Evolutionary conservation across 2,888 invertebrate genomes (phyloP), one percentile per base, ranked within the genome.

Genomic region (Eueremaeus valkanovi): DNA sequence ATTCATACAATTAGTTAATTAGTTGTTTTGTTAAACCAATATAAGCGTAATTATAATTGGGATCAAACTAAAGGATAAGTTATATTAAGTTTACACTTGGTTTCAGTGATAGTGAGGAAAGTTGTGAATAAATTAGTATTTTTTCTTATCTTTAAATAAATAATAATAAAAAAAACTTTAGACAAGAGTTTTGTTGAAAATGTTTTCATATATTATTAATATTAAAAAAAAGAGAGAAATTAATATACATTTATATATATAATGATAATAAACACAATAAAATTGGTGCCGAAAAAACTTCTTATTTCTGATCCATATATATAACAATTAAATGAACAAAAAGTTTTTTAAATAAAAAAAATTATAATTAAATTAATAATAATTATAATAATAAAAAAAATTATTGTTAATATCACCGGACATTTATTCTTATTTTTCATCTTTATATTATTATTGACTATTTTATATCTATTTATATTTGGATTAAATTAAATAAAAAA

Each of bases 371-470:
- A 45, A 45, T 45, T 45, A 5, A 36, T 36, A 8, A 36, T 36
- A 36, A 8, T 36, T 36, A 8, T 36, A 36, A 36, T 8, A 8
- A 51, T 18, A 45, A 11, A 8, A 45, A 45, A 8, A 51, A n/a
- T 51, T 51, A n/a, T 24, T 55, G 55, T 55, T 55, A 55, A 55
- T 55, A 55, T 55, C 55, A 55, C 55, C 55, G 55, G 55, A 55
- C 9, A 55, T 24, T 51, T 51, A 13, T 45, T 45, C 42, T 3
- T n/a, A 11, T 24, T 55, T 24, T 55, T 51, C 21, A 13, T 24
- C 9, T 27, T 51, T 24, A n/a, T n/a, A n/a, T 24, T 16, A 24
- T 51, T 21, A 51, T 27, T 55, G 55, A 55, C 55, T 55, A 55
- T 8, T 45, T 45, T 3, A 16, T 45, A 18, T 40, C 8, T 40